A percentile compares a stretch with the other conserved stretches of the same genome.
Evolutionary conservation across 2,888 invertebrate species (phyloP).

Genomic region (Papilio demoleus): DNA sequence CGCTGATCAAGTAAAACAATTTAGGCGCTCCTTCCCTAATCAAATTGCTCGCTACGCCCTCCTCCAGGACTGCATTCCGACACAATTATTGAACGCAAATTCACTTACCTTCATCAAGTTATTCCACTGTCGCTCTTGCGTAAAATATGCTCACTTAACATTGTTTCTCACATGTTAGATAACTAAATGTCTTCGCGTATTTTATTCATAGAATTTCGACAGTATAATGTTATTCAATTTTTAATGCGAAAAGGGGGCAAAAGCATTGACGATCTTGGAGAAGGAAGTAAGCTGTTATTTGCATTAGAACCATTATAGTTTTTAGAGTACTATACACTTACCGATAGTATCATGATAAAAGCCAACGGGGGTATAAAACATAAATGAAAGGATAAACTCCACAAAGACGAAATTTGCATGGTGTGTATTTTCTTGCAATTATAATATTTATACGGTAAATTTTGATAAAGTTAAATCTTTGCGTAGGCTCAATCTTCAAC

Average conservation of each 20-base stretch:
- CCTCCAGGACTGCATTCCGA: conserved; percentile 61
- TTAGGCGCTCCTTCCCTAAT: conserved; percentile 70
- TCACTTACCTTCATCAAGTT: conserved; percentile 53
- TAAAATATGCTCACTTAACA: conserved; percentile 20
- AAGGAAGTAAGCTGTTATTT: too few species aligned
- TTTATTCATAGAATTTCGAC: not conserved
- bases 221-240: too few species aligned
- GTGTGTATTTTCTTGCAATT: too few species aligned
- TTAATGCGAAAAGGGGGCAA: too few species aligned
- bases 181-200: not conserved
- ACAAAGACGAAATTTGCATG: too few species aligned
- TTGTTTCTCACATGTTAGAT: conserved; percentile 1
- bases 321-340: too few species aligned
- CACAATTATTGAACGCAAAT: conserved; percentile 73
- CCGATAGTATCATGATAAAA: too few species aligned
- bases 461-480: not conserved
- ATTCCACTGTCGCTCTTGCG: conserved; percentile 18
- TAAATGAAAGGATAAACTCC: too few species aligned
- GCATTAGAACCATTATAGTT: too few species aligned
- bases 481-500: not conserved
- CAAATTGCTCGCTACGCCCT: conserved; percentile 61
- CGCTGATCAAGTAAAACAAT: conserved; percentile 75
- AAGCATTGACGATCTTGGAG: too few species aligned
- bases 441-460: too few species aligned
- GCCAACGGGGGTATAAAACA: too few species aligned